Evolutionary conservation across 1,140 invertebrate species (phyloP).

Genomic region (Neuroterus valhalla): DNA sequence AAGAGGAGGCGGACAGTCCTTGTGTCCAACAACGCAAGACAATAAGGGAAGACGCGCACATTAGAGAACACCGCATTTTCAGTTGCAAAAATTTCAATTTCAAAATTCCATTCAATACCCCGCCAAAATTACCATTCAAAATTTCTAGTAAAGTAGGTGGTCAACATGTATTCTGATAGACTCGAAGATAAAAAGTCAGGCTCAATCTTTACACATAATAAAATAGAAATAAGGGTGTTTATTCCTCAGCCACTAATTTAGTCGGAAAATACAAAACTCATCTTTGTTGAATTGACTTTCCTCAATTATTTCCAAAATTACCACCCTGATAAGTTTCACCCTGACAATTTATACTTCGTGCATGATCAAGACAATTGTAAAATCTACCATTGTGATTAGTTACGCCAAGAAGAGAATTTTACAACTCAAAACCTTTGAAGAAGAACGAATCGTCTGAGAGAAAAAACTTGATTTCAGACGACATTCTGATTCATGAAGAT

Average conservation of each 20-base stretch:
- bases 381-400: neutral
- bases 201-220: too few species aligned
- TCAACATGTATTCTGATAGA: neutral
- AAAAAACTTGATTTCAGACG: neutral
- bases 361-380: neutral
- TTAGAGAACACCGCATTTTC: slow-evolving; percentile 71
- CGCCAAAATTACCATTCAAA: too few species aligned
- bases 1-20: slow-evolving; percentile 93
- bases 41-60: slow-evolving; percentile 65
- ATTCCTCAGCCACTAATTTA: too few species aligned
- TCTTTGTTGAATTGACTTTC: too few species aligned
- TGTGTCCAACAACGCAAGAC: slow-evolving; percentile 76
- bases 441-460: neutral
- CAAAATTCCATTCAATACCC: too few species aligned
- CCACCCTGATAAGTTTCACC: too few species aligned
- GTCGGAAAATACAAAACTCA: too few species aligned
- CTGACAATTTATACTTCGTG: neutral
- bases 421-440: neutral
- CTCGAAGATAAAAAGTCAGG: neutral
- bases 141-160: slow-evolving; percentile 25
- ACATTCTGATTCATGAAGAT: too few species aligned
- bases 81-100: slow-evolving; percentile 57
- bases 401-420: neutral
- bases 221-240: too few species aligned
- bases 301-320: too few species aligned